phyloP scores from a whole-genome alignment of 2,888 invertebrate genomes.

The Azorinus chamasolen region DNA sequence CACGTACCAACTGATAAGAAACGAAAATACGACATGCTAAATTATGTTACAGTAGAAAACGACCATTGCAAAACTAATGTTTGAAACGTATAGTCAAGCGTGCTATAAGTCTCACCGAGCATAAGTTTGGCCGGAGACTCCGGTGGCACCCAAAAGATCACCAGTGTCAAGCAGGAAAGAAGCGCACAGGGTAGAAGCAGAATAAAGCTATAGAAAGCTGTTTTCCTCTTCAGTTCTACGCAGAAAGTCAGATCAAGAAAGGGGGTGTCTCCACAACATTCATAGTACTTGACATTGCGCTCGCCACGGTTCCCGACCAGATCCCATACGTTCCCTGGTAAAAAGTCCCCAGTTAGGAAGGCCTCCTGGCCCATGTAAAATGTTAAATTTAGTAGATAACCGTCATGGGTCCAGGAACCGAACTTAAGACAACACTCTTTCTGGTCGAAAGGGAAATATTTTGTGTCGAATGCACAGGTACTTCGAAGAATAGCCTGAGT shows the following conservation, averaged over 20 bases:
- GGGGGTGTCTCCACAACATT: slow-evolving; percentile 84
- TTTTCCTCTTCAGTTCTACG: slow-evolving; percentile 77
- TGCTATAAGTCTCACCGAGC: slow-evolving; percentile 80
- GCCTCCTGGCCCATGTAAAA: slow-evolving; percentile 70
- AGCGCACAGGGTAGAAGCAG: slow-evolving; percentile 86
- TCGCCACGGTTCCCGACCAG: slow-evolving; percentile 81
- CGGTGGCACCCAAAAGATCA: slow-evolving; percentile 87
- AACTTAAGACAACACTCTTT: slow-evolving; percentile 85
- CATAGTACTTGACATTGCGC: slow-evolving; percentile 81
- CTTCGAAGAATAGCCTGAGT: slow-evolving; percentile 85
- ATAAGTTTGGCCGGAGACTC: slow-evolving; percentile 86
- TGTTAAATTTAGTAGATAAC: slow-evolving; percentile 80
- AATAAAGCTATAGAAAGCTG: slow-evolving; percentile 85
- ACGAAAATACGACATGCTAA: too few relatives aligned
- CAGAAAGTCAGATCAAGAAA: slow-evolving; percentile 85
- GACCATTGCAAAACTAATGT: neutral
- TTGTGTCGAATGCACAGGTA: slow-evolving; percentile 85
- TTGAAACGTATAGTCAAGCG: too few relatives aligned
- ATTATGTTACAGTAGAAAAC: too few relatives aligned
- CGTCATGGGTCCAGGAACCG: slow-evolving; percentile 86
- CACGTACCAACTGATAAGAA: too few relatives aligned
- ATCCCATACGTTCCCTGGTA: slow-evolving; percentile 85
- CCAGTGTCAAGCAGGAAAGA: slow-evolving; percentile 85
- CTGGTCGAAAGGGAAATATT: slow-evolving; percentile 85
- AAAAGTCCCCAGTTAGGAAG: slow-evolving; percentile 81